A percentile compares a stretch with the other conserved stretches of the same genome.
These are phyloP conservation scores for Trochalopteron elliotii DNA, from an alignment of 2,113 vertebrate species.

Conservation along the genomic window DNA sequence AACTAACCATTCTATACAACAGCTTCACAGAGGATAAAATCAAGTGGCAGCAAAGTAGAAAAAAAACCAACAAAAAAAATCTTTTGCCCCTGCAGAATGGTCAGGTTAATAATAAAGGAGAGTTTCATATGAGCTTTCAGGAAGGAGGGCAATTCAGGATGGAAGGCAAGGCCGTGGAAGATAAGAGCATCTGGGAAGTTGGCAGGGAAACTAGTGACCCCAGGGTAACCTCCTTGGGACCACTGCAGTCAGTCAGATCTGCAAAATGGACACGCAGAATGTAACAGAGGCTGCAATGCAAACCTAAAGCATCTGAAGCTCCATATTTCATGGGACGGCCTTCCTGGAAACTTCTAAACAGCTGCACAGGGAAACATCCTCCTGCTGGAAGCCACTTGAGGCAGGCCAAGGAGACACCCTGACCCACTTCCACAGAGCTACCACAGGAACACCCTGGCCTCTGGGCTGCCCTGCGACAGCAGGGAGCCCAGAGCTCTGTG, in stretches of 20 bases:
- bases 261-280: background rate
- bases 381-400: background rate
- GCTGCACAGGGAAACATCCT: background rate
- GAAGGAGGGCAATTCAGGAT: too few relatives aligned
- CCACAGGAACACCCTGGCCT: background rate
- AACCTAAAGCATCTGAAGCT: too few relatives aligned
- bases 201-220: too few relatives aligned
- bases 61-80: background rate
- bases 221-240: too few relatives aligned
- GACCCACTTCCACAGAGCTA: background rate
- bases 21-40: background rate
- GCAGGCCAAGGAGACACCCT: background rate
- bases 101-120: too few relatives aligned
- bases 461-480: background rate
- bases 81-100: too few relatives aligned
- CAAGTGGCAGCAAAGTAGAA: background rate
- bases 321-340: background rate
- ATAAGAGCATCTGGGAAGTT: too few relatives aligned
- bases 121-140: too few relatives aligned
- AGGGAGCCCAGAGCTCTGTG: background rate
- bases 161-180: too few relatives aligned
- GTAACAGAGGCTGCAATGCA: fast-evolving
- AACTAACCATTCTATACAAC: background rate
- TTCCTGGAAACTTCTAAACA: background rate
- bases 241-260: background rate